Conservation (phyloP, 2,888 invertebrate genomes). For the Rutpela maculata region DNA sequence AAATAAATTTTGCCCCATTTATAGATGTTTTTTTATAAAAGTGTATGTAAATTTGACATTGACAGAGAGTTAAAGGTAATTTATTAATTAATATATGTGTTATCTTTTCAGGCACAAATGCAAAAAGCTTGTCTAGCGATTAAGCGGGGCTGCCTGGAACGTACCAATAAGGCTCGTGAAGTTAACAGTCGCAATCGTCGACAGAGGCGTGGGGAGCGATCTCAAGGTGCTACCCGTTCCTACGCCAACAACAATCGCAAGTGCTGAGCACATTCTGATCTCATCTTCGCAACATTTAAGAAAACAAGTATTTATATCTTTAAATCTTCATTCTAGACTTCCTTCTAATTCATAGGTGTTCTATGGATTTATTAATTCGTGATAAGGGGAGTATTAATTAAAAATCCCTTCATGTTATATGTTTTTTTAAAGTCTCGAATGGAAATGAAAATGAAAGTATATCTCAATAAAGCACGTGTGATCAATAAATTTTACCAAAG, state of each 20-base stretch:
- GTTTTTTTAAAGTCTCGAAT: conserved; percentile 55
- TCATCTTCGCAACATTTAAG: conserved; percentile 62
- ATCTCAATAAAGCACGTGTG: conserved; percentile 57
- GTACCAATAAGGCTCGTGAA: conserved; percentile 76
- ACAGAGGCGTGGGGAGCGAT: conserved; percentile 73
- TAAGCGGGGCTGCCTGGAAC: conserved; percentile 72
- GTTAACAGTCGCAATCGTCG: conserved; percentile 73
- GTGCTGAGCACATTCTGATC: conserved; percentile 73
- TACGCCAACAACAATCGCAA: conserved; percentile 76
- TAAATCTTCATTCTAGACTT: conserved; percentile 54
- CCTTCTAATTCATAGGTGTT: conserved; percentile 36
- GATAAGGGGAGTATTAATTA: conserved; percentile 69
- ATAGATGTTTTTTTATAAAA: too few relatives aligned
- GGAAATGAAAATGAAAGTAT: conserved; percentile 51
- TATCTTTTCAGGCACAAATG: conserved; percentile 70
- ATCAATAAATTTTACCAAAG: conserved; percentile 68
- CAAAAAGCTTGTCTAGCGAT: conserved; percentile 71
- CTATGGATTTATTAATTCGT: conserved; percentile 50
- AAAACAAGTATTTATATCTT: conserved; percentile 43
- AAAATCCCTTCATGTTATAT: conserved; percentile 65
- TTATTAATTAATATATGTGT: too few relatives aligned
- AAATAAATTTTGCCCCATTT: too few relatives aligned
- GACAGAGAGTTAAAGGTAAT: too few relatives aligned
- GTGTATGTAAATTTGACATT: too few relatives aligned
- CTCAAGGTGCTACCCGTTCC: conserved; percentile 73